Evolutionary conservation across 2,797 vertebrate genomes (phyloP), one percentile per base, ranked within the genome.

Genomic region (Darevskia nairensis): DNA sequence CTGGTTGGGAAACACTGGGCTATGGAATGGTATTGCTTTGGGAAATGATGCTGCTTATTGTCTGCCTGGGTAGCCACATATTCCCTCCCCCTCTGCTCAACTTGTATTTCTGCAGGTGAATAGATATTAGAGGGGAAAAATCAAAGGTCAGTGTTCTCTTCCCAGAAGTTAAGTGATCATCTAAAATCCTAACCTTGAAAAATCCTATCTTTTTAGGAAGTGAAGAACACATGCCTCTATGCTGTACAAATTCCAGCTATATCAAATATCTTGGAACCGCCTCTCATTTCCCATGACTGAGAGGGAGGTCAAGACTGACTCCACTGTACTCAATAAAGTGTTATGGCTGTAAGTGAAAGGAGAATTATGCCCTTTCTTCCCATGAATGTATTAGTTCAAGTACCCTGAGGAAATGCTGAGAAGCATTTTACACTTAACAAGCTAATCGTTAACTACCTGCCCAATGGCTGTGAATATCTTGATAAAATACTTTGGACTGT

Each of bases 371-470:
- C 2, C 13, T 90, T 84, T 90, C 84, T 92, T 87, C 71, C 77
- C 77, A 82, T 41, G 29, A 71, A 29, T 29, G 78, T 79, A 81
- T 94, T 95, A 91, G 76, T 87, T 93, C 88, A 89, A 89, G 88
- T n/a, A 86, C 23, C 61, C 59, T 83, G 80, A 89, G 92, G 86
- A 93, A 92, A 93, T 90, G 13, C 66, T 89, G 93, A 8, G 0
- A 90, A 84, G 81, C 55, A 91, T 90, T 88, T 94, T 72, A 91
- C 75, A 92, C 55, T 80, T 64, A 93, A 92, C 17, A 94, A 90
- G 78, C 19, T 41, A 88, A 15, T 89, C 89, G 90, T 94, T 94
- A 92, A 74, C 23, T 90, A 90, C 61, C 87, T 25, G 86, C 82
- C 86, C 85, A 11, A 86, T 92, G 86, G 79, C 72, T 90, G 41